Evolutionary conservation across 2,888 invertebrate genomes (phyloP).

Genomic region (Mantis religiosa): DNA sequence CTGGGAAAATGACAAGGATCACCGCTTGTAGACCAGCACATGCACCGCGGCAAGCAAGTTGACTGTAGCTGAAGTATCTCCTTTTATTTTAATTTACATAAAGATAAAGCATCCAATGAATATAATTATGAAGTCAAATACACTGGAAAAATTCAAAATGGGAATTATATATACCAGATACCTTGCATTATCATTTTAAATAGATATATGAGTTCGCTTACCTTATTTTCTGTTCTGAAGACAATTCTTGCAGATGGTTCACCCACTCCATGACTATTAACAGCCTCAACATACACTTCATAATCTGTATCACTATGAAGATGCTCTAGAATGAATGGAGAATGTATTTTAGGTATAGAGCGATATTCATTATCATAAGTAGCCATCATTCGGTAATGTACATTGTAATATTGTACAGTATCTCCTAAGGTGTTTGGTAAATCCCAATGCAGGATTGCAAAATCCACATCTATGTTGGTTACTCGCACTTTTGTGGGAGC

Average conservation of each 20-base stretch:
- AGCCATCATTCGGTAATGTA: slow-evolving; percentile 44
- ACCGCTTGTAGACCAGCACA: no score
- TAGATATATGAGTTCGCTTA: slow-evolving; percentile 37
- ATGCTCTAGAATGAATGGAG: slow-evolving; percentile 71
- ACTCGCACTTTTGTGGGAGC: slow-evolving; percentile 66
- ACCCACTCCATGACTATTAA: slow-evolving; percentile 74
- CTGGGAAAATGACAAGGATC: no score
- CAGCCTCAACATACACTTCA: slow-evolving; percentile 75
- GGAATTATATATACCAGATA: no score
- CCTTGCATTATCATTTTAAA: no score
- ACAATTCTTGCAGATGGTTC: slow-evolving; percentile 70
- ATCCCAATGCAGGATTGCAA: slow-evolving; percentile 75
- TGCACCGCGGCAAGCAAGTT: no score
- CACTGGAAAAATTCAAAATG: no score
- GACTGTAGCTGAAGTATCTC: no score
- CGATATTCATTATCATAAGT: slow-evolving; percentile 45
- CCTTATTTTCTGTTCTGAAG: slow-evolving; percentile 69
- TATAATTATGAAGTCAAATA: no score
- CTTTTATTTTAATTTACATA: no score
- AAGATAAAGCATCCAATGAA: no score
- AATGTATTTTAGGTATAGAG: slow-evolving; percentile 48
- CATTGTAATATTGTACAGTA: slow-evolving; percentile 57
- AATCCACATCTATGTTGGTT: slow-evolving; percentile 69
- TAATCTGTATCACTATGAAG: slow-evolving; percentile 71
- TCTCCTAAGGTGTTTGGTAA: slow-evolving; percentile 65